Evolutionary conservation across 2,888 invertebrate genomes (phyloP), one percentile per base, ranked within the genome.

Genomic region (Ophonus ardosiacus): DNA sequence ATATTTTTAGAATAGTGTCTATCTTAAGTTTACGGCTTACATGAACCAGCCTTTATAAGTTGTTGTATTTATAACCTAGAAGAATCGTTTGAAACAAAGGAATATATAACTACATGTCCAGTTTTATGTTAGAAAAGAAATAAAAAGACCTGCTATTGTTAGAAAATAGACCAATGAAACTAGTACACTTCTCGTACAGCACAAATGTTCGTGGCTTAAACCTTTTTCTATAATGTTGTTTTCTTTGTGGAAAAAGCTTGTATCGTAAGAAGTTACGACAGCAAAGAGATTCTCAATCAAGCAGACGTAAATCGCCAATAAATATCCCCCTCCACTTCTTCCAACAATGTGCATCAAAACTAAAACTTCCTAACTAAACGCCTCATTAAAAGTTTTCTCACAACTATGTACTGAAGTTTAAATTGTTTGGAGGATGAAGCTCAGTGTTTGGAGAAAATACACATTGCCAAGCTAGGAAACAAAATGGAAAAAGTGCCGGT

Each of bases 281-380:
- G 43, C 8, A 51, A 51, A 68, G 31, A 68, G 68, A 68, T 31
- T 38, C 38, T n/a, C 31, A 31, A 68, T 68, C 68, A 40, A n/a
- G 68, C 68, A n/a, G 68, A 74, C 74, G 18, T 40, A 51, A 74
- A 18, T 51, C 74, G 74, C 74, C 81, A 65, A 81, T 83, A 83
- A 83, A 83, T 83, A 83, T 76, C 83, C 57, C 76, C 13, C 21
- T 71, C 43, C 56, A 59, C 51, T 65, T 43, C 68, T 43, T 17
- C 18, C 83, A 83, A 83, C 76, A 83, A 83, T 83, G 83, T 83
- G 76, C 76, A 83, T 76, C 83, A 83, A 83, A 76, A 43, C 59
- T 38, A 76, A 76, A 83, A 83, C 57, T 83, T 83, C 76, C 76
- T 76, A 76, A 83, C 83, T 83, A 83, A 83, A 76, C 76, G 83